Evolutionary conservation across 2,888 invertebrate species (phyloP).

Genomic region (Listrodromus nycthemerus): DNA sequence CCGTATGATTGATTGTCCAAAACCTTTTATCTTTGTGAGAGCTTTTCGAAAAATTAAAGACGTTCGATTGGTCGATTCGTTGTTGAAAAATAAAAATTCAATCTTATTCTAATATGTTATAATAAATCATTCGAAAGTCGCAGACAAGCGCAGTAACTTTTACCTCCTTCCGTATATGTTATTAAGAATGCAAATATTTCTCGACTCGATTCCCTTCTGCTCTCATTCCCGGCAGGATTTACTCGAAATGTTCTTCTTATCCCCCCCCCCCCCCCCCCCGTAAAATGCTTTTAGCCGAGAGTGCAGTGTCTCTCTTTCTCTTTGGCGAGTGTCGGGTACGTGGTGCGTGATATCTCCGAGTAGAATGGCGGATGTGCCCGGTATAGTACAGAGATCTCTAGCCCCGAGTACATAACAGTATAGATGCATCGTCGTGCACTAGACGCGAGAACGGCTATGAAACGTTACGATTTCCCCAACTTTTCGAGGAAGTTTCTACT

Average conservation of each 20-base stretch:
- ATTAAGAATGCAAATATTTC: conserved; percentile 66
- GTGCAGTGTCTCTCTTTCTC: conserved; percentile 12
- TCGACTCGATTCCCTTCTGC: conserved; percentile 57
- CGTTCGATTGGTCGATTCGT: neutral
- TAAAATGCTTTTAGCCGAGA: conserved; percentile 64
- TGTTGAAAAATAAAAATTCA: neutral
- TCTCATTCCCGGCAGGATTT: conserved; percentile 65
- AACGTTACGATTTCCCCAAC: conserved; percentile 77
- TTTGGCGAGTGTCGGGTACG: conserved; percentile 44
- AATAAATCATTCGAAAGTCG: neutral
- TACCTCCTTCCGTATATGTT: conserved; percentile 54
- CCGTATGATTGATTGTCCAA: neutral
- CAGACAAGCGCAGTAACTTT: conserved; percentile 46
- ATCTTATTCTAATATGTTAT: neutral
- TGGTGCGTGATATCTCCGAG: conserved; percentile 60
- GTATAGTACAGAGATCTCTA: conserved; percentile 31
- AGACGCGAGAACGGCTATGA: conserved; percentile 70
- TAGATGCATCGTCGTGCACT: conserved; percentile 17
- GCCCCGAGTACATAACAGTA: conserved; percentile 34
- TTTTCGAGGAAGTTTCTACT: conserved; percentile 78
- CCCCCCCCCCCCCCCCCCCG: too few species aligned
- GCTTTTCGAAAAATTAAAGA: neutral
- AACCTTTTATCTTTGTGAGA: neutral
- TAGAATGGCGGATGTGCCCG: conserved; percentile 50
- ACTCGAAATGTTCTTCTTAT: conserved; percentile 66